A percentile compares a stretch with the other conserved stretches of the same genome.
Evolutionary conservation across 1,140 invertebrate species (phyloP).

Genomic region (Polypedilum pembai): DNA sequence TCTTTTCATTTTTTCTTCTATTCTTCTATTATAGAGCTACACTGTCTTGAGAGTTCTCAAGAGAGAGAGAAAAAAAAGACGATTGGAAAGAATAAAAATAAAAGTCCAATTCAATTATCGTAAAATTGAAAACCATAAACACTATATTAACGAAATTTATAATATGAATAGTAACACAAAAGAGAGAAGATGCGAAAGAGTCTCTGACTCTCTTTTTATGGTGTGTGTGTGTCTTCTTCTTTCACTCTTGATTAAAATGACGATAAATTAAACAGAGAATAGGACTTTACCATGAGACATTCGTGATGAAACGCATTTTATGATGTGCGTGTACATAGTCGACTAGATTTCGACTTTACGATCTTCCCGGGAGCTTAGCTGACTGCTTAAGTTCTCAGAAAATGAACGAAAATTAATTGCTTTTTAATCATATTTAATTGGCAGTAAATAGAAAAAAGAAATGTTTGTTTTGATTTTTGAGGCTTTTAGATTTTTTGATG

Average conservation of each 20-base stretch:
- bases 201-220: background rate
- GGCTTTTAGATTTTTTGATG: too few relatives aligned
- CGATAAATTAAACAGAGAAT: background rate
- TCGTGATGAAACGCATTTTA: too few relatives aligned
- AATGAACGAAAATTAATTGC: too few relatives aligned
- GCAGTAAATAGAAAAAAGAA: too few relatives aligned
- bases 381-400: too few relatives aligned
- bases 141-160: slow-evolving; percentile 8
- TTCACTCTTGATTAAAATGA: background rate
- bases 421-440: too few relatives aligned
- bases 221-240: background rate
- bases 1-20: background rate
- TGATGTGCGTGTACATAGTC: too few relatives aligned
- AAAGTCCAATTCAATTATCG: slow-evolving; percentile 27
- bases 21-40: background rate
- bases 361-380: too few relatives aligned
- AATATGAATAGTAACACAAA: background rate
- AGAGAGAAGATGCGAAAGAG: background rate
- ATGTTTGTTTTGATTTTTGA: too few relatives aligned
- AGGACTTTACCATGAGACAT: too few relatives aligned
- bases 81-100: slow-evolving; percentile 10
- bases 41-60: background rate
- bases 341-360: too few relatives aligned
- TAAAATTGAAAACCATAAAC: slow-evolving; percentile 23
- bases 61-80: background rate